Evolutionary conservation across 2,113 vertebrate species (phyloP).

Genomic region (Anhinga anhinga): DNA sequence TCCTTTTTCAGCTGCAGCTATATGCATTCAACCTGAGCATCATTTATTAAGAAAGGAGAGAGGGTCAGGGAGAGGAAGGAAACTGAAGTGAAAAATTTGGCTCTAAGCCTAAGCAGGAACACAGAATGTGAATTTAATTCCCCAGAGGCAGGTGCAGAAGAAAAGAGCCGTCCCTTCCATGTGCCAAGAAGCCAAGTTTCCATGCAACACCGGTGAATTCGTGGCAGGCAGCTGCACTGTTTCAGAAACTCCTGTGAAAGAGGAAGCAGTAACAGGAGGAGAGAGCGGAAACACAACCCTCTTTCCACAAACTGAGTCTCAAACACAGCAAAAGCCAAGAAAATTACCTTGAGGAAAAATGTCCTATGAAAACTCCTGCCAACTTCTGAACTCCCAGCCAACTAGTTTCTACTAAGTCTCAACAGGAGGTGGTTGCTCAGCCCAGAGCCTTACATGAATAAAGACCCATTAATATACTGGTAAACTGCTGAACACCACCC

Average conservation of each 20-base stretch:
- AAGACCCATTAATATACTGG: not conserved
- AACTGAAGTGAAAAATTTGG: not conserved
- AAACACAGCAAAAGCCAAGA: not conserved
- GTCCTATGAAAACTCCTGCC: not conserved
- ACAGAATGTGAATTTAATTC: not conserved
- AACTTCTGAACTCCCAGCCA: not conserved
- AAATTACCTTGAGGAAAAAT: not conserved
- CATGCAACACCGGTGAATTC: not conserved
- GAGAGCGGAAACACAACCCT: not conserved
- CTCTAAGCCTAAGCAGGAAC: not conserved
- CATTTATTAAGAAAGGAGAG: not conserved
- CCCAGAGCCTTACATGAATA: not conserved
- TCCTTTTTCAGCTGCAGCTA: not conserved
- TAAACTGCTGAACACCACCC: not conserved
- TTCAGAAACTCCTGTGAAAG: not conserved
- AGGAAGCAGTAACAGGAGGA: not conserved
- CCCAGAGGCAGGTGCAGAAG: not conserved
- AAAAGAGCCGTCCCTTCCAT: not conserved
- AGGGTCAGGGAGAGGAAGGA: not conserved
- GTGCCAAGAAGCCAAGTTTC: slow-evolving; percentile 28
- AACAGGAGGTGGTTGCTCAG: not conserved
- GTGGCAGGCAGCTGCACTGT: not conserved
- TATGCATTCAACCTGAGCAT: not conserved
- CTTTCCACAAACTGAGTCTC: not conserved
- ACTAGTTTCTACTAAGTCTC: not conserved